phyloP scores from a whole-genome alignment of 2,888 invertebrate genomes.

The Calliphora vomitoria region DNA sequence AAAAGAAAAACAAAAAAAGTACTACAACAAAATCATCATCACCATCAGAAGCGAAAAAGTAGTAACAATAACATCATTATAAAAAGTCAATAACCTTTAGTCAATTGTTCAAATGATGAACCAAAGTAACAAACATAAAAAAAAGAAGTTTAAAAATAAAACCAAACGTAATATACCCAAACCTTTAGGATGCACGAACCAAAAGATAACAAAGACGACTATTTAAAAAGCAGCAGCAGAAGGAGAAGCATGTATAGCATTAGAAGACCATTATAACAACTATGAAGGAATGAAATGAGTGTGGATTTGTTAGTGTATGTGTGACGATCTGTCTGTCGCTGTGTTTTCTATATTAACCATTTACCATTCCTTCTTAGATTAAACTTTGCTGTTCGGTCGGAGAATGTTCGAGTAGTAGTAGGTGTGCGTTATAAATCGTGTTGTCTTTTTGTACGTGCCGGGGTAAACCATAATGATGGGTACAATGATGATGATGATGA shows the following conservation, averaged over 20 bases:
- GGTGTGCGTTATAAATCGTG: slow-evolving; percentile 60
- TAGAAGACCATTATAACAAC: slow-evolving; percentile 52
- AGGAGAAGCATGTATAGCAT: slow-evolving; percentile 50
- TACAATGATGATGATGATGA: slow-evolving; percentile 32
- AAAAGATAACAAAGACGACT: slow-evolving; percentile 50
- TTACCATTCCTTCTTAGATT: slow-evolving; percentile 44
- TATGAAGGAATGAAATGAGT: slow-evolving; percentile 18
- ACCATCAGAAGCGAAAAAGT: slow-evolving; percentile 45
- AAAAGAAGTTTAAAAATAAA: slow-evolving; percentile 11
- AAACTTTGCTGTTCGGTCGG: slow-evolving; percentile 6
- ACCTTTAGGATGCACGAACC: slow-evolving; percentile 65
- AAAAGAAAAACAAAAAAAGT: slow-evolving; percentile 11
- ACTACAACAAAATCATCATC: slow-evolving; percentile 40
- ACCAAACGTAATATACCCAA: slow-evolving; percentile 44
- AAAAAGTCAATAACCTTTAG: slow-evolving; percentile 71
- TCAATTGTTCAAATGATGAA: slow-evolving; percentile 63
- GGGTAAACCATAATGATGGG: slow-evolving; percentile 43
- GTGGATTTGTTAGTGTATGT: background rate
- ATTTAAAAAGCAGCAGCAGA: slow-evolving; percentile 34
- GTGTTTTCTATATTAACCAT: slow-evolving; percentile 31
- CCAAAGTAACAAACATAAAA: slow-evolving; percentile 36
- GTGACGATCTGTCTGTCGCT: background rate
- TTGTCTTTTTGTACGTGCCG: slow-evolving; percentile 58
- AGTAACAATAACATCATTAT: slow-evolving; percentile 73
- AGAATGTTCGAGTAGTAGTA: slow-evolving; percentile 38